Evolutionary conservation across 35 echinoderm and acorn worm species (phyloP), one percentile per base, ranked within the genome.

Genomic region (Hemicentrotus pulcherrimus): DNA sequence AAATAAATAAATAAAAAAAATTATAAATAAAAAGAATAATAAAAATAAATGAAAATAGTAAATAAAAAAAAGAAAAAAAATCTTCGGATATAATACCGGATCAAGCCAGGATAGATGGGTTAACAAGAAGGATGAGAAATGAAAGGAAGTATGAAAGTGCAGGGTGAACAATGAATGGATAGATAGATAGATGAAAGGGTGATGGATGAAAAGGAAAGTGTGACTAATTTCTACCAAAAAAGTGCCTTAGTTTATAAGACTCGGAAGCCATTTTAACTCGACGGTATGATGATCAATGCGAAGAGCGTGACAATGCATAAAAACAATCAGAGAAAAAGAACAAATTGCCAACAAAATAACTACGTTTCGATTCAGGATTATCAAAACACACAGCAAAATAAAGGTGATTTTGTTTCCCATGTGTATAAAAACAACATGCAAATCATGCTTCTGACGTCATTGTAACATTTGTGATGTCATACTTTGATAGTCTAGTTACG

Each of bases 81-180:
- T 41, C 35, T 41, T 41, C 35, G 35, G 35, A 41, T 41, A 78
- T 78, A 22, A n/a, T 30, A 78, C 65, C 0, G 24, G 65, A 78
- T 78, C 65, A 78, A 78, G 65, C 65, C 65, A 78, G 65, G 65
- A n/a, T 78, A 78, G 65, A 90, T 90, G 88, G 88, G 88, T 90
- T 90, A 90, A 90, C 88, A 47, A 41, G 32, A 90, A 45, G 6
- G 88, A 90, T 90, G 88, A 90, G 10, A 87, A 47, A 90, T 90
- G 88, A 90, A 90, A n/a, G 19, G 65, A 41, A 78, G 19, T 90
- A 41, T 41, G 88, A 90, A 41, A 47, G 88, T 90, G 88, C 88
- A 19, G 46, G 32, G 88, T 90, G 88, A 15, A 30, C 32, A 32
- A 90, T 90, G 88, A 90, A 90, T 41, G 18, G 31, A 90, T 90